Conservation (phyloP, 2,113 vertebrate species). For the Odocoileus hemionus region DNA sequence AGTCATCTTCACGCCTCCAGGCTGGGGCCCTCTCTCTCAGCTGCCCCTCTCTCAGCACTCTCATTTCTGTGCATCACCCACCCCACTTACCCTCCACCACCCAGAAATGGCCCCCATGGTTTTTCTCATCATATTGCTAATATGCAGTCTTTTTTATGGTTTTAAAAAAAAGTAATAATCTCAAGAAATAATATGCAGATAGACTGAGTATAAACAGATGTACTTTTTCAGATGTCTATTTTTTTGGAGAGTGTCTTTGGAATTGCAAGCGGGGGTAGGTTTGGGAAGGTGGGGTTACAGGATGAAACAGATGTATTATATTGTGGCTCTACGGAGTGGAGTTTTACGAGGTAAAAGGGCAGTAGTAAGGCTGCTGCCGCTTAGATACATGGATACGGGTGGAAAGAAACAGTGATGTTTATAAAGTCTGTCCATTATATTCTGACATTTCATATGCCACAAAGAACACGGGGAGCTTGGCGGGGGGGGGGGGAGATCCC, state of each 20-base stretch:
- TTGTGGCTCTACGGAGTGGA: neutral
- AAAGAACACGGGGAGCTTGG: slow-evolving; percentile 58
- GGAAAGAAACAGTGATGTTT: slow-evolving; percentile 22
- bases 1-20: neutral
- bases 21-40: neutral
- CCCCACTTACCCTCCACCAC: slow-evolving; percentile 1
- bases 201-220: slow-evolving; percentile 27
- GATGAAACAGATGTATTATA: neutral
- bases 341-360: slow-evolving; percentile 18
- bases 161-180: slow-evolving; percentile 42
- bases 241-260: slow-evolving; percentile 68
- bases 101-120: slow-evolving; percentile 24
- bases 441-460: slow-evolving; percentile 79
- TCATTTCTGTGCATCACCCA: neutral
- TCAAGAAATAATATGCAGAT: slow-evolving; percentile 59
- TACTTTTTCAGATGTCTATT: slow-evolving; percentile 60
- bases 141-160: slow-evolving; percentile 76
- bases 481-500: neutral
- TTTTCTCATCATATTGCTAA: slow-evolving; percentile 63
- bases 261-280: slow-evolving; percentile 7
- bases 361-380: neutral
- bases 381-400: neutral
- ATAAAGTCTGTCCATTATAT: slow-evolving; percentile 72
- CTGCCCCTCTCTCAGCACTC: neutral
- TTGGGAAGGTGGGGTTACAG: neutral